Evolutionary conservation across 2,797 vertebrate genomes (phyloP).

Genomic region (Argyrosomus regius): DNA sequence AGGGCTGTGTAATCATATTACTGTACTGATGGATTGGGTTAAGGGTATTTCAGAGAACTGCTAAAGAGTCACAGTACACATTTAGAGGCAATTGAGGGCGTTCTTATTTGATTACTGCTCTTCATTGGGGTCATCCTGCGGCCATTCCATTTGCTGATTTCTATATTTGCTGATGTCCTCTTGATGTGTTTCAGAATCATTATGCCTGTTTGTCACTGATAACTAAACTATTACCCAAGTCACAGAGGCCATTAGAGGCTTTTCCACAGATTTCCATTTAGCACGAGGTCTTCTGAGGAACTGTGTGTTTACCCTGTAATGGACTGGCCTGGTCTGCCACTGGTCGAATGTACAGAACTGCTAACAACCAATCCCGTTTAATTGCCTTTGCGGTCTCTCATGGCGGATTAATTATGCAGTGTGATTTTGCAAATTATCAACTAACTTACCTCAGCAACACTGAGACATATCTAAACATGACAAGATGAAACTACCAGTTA

Average conservation of each 20-base stretch:
- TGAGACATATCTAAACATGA: constrained; percentile 63
- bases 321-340: constrained; percentile 58
- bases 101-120: constrained; percentile 68
- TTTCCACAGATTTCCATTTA: constrained; percentile 66
- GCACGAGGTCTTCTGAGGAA: constrained; percentile 49
- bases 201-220: constrained; percentile 76
- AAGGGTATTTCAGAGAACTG: constrained; percentile 45
- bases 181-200: constrained; percentile 76
- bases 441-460: constrained; percentile 57
- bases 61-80: constrained; percentile 42
- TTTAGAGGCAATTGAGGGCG: constrained; percentile 51
- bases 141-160: constrained; percentile 68
- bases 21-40: constrained; percentile 27
- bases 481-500: constrained; percentile 44
- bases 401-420: constrained; percentile 73
- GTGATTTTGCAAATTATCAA: constrained; percentile 76
- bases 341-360: constrained; percentile 57
- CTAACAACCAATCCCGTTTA: constrained; percentile 71
- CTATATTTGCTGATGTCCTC: constrained; percentile 72
- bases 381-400: constrained; percentile 72
- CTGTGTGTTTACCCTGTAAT: constrained; percentile 68
- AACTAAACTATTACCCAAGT: constrained; percentile 74
- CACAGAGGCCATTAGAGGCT: constrained; percentile 64
- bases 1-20: constrained; percentile 39
- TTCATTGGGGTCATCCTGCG: constrained; percentile 71